Evolutionary conservation across 1,140 invertebrate genomes (phyloP).

Genomic region (Berghia stephanieae): DNA sequence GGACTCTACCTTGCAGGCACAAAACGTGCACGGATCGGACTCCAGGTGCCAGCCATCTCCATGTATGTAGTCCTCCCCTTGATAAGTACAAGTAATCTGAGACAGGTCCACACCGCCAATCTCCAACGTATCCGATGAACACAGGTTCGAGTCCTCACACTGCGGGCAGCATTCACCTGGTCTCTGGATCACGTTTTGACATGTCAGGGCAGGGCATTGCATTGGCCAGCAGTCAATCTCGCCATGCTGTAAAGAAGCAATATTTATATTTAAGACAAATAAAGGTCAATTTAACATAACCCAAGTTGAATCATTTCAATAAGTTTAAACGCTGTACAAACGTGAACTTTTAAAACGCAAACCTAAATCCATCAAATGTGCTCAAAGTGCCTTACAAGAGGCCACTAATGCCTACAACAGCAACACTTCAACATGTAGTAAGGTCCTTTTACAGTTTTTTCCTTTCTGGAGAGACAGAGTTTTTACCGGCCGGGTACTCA

Average conservation of each 20-base stretch:
- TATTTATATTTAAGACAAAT: neutral
- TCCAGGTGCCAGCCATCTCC: constrained; percentile 48
- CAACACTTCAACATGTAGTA: too few species aligned
- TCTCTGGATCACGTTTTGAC: constrained; percentile 74
- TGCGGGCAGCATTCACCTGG: constrained; percentile 76
- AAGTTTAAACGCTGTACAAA: too few species aligned
- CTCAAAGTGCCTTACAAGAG: too few species aligned
- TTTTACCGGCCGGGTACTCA: too few species aligned
- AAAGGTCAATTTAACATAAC: too few species aligned
- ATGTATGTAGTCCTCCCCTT: constrained; percentile 42
- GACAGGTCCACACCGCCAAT: constrained; percentile 44
- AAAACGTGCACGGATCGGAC: constrained; percentile 77
- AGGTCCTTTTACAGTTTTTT: too few species aligned
- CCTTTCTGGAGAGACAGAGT: too few species aligned
- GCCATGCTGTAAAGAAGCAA: constrained; percentile 73
- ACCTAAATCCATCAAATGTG: too few species aligned
- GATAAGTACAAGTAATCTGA: constrained; percentile 42
- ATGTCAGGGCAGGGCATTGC: constrained; percentile 80
- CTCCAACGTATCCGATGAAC: constrained; percentile 40
- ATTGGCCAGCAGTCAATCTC: constrained; percentile 90
- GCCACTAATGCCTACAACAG: too few species aligned
- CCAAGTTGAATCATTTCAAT: too few species aligned
- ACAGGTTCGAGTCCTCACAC: constrained; percentile 73
- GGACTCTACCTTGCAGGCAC: constrained; percentile 79
- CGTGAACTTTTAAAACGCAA: too few species aligned